Evolutionary conservation across 2,113 vertebrate species (phyloP).

Genomic region (Ornithorhynchus anatinus): DNA sequence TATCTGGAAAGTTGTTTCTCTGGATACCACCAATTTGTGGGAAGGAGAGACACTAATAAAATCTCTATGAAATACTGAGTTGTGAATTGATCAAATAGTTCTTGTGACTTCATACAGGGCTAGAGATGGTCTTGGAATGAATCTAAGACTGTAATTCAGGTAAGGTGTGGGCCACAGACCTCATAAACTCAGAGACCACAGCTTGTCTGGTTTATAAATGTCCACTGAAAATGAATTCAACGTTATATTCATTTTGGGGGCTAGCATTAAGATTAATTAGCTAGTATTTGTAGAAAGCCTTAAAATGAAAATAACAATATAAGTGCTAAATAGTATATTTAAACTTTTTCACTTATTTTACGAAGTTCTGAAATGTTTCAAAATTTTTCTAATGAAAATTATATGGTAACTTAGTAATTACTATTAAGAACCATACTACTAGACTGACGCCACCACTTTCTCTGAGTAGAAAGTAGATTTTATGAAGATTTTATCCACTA

Average conservation of each 20-base stretch:
- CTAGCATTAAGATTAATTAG: conserved; percentile 28
- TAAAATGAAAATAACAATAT: conserved; percentile 1
- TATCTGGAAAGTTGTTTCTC: neutral
- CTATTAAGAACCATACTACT: no score
- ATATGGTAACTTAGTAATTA: conserved; percentile 6
- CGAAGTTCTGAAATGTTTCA: no score
- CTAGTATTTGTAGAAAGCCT: conserved; percentile 20
- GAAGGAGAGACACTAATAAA: no score
- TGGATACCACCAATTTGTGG: neutral
- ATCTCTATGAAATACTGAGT: neutral
- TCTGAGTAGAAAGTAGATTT: no score
- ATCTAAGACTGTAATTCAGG: conserved; percentile 1
- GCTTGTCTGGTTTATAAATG: conserved; percentile 16
- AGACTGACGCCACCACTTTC: no score
- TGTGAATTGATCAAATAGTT: neutral
- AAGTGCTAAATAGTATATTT: neutral
- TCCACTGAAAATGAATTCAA: accelerated
- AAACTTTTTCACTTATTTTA: conserved; percentile 6
- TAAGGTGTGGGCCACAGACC: neutral
- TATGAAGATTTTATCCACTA: no score
- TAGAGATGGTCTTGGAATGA: neutral
- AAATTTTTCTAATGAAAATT: conserved; percentile 2
- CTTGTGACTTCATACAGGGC: neutral
- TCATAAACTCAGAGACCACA: conserved; percentile 9
- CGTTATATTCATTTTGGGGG: neutral